A percentile compares a stretch with the other conserved stretches of the same genome.
These are phyloP conservation scores for Alectura lathami DNA, from an alignment of 2,113 vertebrate genomes.

Conservation along the genomic window DNA sequence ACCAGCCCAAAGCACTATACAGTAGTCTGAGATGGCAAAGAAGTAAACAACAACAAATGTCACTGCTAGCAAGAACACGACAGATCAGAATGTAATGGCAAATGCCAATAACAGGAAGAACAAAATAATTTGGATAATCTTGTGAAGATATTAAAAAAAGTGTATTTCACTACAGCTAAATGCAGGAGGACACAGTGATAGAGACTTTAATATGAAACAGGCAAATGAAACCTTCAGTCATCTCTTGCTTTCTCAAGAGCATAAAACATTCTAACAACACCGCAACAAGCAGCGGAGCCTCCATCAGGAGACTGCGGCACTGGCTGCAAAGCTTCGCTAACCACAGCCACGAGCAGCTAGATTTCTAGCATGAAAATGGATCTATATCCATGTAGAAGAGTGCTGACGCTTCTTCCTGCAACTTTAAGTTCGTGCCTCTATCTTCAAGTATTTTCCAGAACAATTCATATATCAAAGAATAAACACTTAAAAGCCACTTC, in stretches of 20 bases:
- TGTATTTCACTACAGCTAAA: not conserved
- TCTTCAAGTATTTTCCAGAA: not conserved
- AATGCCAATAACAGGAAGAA: not conserved
- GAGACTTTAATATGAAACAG: not conserved
- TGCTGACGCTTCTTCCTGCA: not conserved
- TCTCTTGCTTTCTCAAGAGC: not conserved
- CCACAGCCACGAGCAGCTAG: not conserved
- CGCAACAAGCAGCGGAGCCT: not conserved
- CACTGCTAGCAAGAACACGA: not conserved
- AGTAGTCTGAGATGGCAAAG: not conserved
- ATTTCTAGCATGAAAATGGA: not conserved
- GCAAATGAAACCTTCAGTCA: not conserved
- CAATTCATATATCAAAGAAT: not conserved
- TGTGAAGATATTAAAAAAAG: not conserved
- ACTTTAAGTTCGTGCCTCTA: not conserved
- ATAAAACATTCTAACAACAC: not conserved
- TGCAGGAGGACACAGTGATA: not conserved
- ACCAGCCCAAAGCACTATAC: not conserved
- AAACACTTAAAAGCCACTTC: not conserved
- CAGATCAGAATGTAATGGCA: not conserved
- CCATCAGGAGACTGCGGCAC: too few relatives aligned
- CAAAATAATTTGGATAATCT: not conserved
- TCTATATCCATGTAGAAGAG: not conserved
- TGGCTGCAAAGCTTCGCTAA: not conserved
- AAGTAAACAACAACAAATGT: not conserved